Percentiles rank a stretch among this genome's conserved stretches.
phyloP scores from a whole-genome alignment of 2,888 invertebrate genomes.

The Spilarctia lutea region DNA sequence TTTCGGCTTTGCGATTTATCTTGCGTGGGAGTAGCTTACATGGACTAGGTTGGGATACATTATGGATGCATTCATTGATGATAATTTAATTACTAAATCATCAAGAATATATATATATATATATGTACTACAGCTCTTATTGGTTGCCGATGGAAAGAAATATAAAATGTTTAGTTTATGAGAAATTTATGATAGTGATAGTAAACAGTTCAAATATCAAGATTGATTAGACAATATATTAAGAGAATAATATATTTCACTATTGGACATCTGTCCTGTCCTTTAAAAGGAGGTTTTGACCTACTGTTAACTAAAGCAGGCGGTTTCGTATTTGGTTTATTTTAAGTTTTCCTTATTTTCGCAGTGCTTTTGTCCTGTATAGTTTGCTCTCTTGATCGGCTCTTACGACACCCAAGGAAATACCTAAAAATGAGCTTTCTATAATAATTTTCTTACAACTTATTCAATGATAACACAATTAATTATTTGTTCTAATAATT shows the following conservation, averaged over 20 bases:
- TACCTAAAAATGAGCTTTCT: too few relatives aligned
- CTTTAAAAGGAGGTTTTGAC: too few relatives aligned
- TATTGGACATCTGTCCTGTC: too few relatives aligned
- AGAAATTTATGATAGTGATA: not conserved
- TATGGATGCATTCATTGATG: constrained; percentile 5
- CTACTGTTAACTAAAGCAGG: too few relatives aligned
- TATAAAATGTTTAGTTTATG: not conserved
- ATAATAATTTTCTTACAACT: too few relatives aligned
- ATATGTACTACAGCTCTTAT: not conserved
- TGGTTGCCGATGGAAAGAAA: not conserved
- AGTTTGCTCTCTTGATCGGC: too few relatives aligned
- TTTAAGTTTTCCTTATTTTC: too few relatives aligned
- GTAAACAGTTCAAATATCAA: not conserved
- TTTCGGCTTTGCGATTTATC: constrained; percentile 32
- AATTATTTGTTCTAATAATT: too few relatives aligned
- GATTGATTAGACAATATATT: not conserved
- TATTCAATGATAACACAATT: too few relatives aligned
- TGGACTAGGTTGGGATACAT: constrained; percentile 6
- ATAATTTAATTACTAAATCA: not conserved
- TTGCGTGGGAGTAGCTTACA: constrained; percentile 28
- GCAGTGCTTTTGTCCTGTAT: too few relatives aligned
- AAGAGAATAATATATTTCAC: not conserved
- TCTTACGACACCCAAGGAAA: too few relatives aligned
- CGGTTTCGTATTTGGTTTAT: too few relatives aligned
- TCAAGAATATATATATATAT: not conserved